A percentile compares a stretch with the other conserved stretches of the same genome.
Evolutionary conservation across 2,888 invertebrate genomes (phyloP).

Genomic region (Megaustenia siamemsis): DNA sequence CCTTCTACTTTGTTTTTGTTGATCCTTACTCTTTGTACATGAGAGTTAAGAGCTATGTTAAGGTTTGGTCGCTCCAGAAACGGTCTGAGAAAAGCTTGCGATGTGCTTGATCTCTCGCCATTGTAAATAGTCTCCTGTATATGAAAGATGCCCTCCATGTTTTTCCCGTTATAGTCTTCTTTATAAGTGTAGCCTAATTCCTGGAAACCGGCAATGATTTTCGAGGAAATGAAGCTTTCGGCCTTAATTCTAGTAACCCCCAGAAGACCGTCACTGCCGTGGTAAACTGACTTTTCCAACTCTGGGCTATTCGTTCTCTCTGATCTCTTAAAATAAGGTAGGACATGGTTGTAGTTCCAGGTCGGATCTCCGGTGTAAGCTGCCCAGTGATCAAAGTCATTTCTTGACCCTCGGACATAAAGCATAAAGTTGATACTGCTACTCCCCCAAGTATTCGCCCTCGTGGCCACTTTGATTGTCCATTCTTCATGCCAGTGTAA

Average conservation of each 20-base stretch:
- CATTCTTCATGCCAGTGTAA: constrained; percentile 27
- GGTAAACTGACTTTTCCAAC: constrained; percentile 6
- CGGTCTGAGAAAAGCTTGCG: constrained; percentile 72
- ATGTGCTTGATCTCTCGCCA: constrained; percentile 73
- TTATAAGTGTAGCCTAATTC: constrained; percentile 26
- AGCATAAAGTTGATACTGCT: constrained; percentile 94
- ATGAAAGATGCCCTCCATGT: constrained; percentile 59
- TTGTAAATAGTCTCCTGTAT: constrained; percentile 65
- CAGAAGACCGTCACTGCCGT: not conserved
- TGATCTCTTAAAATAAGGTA: constrained; percentile 31
- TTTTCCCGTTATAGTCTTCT: constrained; percentile 34
- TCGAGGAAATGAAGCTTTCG: not conserved
- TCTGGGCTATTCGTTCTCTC: constrained; percentile 11
- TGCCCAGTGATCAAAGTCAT: constrained; percentile 94
- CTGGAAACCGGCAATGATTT: not conserved
- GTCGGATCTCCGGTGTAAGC: constrained; percentile 86
- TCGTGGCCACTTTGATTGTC: constrained; percentile 86
- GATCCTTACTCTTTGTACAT: constrained; percentile 32
- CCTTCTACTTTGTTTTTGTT: constrained; percentile 14
- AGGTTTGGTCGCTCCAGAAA: constrained; percentile 67
- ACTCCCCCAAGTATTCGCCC: constrained; percentile 94
- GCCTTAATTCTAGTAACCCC: not conserved
- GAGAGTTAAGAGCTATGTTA: constrained; percentile 62
- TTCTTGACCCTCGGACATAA: constrained; percentile 90
- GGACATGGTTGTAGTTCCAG: constrained; percentile 29